Evolutionary conservation across 2,888 invertebrate species (phyloP), one percentile per base, ranked within the genome.

Genomic region (Ligdia adustata): DNA sequence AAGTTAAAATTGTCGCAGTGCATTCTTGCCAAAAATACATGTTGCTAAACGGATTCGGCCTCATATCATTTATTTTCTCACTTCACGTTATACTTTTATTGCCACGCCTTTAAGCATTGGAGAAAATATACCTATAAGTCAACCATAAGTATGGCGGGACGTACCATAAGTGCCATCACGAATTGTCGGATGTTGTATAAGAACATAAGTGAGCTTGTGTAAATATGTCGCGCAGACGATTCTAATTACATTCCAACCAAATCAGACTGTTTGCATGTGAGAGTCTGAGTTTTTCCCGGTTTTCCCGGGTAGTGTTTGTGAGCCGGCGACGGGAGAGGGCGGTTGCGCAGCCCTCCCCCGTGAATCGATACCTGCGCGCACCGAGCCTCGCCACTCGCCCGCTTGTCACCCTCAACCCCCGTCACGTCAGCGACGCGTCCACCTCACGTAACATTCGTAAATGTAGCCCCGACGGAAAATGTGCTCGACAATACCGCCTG

Each of bases 321-420:
- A 45, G 48, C 39, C 38, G 51, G 45, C 53, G 65, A 60, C 68
- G 66, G 65, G 66, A 81, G 86, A 82, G 87, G 85, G 60, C 63
- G 62, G 64, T 50, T 62, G 67, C 62, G 72, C 69, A 66, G 54
- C 64, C 66, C 69, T 61, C 68, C 55, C 59, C 70, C 72, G 77
- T 74, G 75, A 82, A 90, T 90, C 89, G 75, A 89, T 90, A 87
- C 76, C 72, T 79, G 81, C 81, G 82, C 83, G 63, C 63, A 62
- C 62, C 52, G 64, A 57, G 62, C 57, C 47, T 39, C 18, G 4
- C 15, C n/a, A n/a, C n/a, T n/a, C n/a, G n/a, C n/a, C n/a, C n/a
- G 39, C 35, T 71, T 81, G 82, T 79, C 82, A 82, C 81, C 82
- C 80, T 75, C n/a, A n/a, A n/a, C 72, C 3, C 16, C 5, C 63